phyloP scores from a whole-genome alignment of 2,113 vertebrate genomes.

The Mormyrus lacerda region DNA sequence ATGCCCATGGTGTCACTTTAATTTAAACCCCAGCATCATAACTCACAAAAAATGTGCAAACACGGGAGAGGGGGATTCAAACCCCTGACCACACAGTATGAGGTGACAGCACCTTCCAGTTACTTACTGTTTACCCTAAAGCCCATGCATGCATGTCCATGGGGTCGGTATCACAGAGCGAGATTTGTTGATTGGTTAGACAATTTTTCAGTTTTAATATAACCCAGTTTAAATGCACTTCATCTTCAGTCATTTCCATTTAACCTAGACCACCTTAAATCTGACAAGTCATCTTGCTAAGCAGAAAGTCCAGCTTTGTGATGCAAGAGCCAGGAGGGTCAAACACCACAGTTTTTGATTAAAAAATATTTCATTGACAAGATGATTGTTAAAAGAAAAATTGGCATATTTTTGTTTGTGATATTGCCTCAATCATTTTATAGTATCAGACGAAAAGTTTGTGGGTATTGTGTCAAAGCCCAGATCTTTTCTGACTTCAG shows the following conservation, averaged over 20 bases:
- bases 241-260: not conserved
- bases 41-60: not conserved
- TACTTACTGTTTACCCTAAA: not conserved
- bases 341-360: too few relatives aligned
- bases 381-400: too few relatives aligned
- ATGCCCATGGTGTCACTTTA: not conserved
- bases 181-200: not conserved
- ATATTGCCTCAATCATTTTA: not conserved
- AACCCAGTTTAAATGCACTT: not conserved
- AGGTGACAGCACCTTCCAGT: not conserved
- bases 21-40: not conserved
- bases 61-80: not conserved
- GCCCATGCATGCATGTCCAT: too few relatives aligned
- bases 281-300: not conserved
- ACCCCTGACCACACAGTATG: not conserved
- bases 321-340: too few relatives aligned
- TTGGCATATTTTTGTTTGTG: not conserved
- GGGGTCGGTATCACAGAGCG: not conserved
- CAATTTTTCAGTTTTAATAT: not conserved
- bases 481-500: slow-evolving; percentile 40
- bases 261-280: not conserved
- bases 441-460: not conserved
- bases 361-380: too few relatives aligned
- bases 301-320: not conserved
- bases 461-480: slow-evolving; percentile 31